Percentiles rank a stretch among this genome's conserved stretches.
Conservation (phyloP, 2,113 vertebrate genomes). For the Picathartes gymnocephalus region DNA sequence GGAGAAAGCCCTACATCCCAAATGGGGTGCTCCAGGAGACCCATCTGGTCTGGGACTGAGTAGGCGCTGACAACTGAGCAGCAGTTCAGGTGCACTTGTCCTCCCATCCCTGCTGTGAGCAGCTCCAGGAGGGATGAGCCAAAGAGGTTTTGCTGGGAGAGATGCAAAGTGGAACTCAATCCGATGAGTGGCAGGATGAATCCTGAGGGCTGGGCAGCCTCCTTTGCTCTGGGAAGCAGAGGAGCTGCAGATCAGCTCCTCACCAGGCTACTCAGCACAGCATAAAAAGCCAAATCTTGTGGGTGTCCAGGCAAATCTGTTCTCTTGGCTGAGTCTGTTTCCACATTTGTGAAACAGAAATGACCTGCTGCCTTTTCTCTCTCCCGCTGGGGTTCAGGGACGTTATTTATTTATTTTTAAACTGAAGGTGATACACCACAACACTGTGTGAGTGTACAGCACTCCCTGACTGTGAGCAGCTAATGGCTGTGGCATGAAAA, state of each 20-base stretch:
- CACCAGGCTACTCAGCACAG: not conserved
- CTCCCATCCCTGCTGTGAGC: not conserved
- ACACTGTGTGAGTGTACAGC: not conserved
- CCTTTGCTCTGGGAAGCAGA: not conserved
- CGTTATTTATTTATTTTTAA: conserved; percentile 24
- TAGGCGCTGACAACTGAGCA: not conserved
- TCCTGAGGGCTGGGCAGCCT: not conserved
- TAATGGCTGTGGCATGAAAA: conserved; percentile 47
- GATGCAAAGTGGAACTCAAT: not conserved
- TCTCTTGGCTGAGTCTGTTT: not conserved
- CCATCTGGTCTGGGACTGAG: not conserved
- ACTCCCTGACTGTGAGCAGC: not conserved
- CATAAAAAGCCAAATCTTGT: not conserved
- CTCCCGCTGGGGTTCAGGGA: not conserved
- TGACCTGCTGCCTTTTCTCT: not conserved
- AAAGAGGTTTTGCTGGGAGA: not conserved
- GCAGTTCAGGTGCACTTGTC: not conserved
- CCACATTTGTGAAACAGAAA: not conserved
- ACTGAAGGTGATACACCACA: not conserved
- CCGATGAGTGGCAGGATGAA: not conserved
- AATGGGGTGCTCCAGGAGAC: not conserved
- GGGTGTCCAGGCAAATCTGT: not conserved
- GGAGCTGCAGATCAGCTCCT: not conserved
- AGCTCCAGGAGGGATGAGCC: not conserved
- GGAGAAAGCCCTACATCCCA: not conserved